Base-by-base conservation (phyloP, 2,888 invertebrate species). In the Tipula unca region DNA sequence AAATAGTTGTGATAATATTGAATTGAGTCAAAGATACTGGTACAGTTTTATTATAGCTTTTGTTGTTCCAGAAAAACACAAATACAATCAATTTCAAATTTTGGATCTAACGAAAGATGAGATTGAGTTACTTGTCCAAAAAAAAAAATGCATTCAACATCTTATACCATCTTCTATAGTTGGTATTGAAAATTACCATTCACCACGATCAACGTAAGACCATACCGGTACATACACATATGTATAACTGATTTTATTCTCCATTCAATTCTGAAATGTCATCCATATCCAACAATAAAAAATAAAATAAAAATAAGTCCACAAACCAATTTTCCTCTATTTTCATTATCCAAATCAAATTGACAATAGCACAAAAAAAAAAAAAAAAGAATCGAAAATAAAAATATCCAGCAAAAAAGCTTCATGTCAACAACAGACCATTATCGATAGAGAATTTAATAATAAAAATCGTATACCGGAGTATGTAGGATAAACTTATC, bases 271-370 rank as follows among this genome's bases (percentile, higher is more conserved):
- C 10, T 25, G 8, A 10, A 69, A 25, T 69, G 25, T 69, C 69
- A 69, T 10, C 69, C 8, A 69, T 69, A 25, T 20, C 69, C 25
- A 69, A 25, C 20, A 20, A 4, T 10, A 69, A 69, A 0, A 69
- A 69, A 25, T 1, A 20, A 69, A 69, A 48, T 17, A 69, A 69
- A 25, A 69, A 25, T 69, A 69, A 69, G 69, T 69, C 69, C 69
- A 69, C 69, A 69, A 69, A 69, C 69, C 69, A 69, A 69, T 69
- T 69, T 69, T 69, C 25, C 69, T 25, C 25, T 25, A 69, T 69
- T 69, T 69, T 69, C 69, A 69, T 69, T 69, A 69, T 69, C 69
- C 25, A 69, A 69, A 69, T 69, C 69, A 69, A 69, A 69, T 69
- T 69, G 69, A 69, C 69, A 69, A 25, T 69, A 25, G 69, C 10